Conservation (phyloP, 2,888 invertebrate genomes). For the Salpingus planirostris region DNA sequence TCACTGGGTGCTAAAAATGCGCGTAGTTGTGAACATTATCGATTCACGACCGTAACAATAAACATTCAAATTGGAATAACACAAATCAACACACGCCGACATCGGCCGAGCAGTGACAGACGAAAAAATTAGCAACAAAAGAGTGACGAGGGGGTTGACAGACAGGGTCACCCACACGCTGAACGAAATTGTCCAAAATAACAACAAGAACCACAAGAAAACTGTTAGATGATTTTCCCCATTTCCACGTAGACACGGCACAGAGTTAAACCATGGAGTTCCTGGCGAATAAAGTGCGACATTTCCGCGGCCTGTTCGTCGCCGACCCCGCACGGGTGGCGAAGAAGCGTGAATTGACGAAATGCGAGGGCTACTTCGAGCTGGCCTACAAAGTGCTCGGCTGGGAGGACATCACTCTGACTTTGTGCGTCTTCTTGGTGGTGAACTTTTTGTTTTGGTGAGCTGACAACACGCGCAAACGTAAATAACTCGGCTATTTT, state of each 20-base stretch:
- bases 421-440: conserved; percentile 31
- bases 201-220: conserved; percentile 2
- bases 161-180: too few relatives aligned
- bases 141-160: too few relatives aligned
- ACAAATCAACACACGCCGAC: conserved; percentile 2
- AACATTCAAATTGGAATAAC: too few relatives aligned
- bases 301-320: conserved; percentile 12
- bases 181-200: too few relatives aligned
- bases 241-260: too few relatives aligned
- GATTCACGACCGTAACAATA: conserved; percentile 1
- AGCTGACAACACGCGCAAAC: conserved; percentile 17
- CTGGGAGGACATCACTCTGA: conserved; percentile 38
- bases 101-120: background rate
- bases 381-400: conserved; percentile 29
- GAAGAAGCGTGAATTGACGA: conserved; percentile 21
- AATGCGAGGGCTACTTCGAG: conserved; percentile 29
- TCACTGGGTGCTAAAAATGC: conserved; percentile 9
- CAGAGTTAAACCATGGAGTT: conserved; percentile 14
- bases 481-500: conserved; percentile 10
- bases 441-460: conserved; percentile 41
- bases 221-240: too few relatives aligned
- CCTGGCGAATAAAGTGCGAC: conserved; percentile 8
- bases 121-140: background rate
- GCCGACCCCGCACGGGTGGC: too few relatives aligned
- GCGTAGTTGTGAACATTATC: conserved; percentile 11